These are phyloP conservation scores for Heliopora coerulea DNA, from an alignment of 92 coral and sea anemone genomes.

Conservation along the genomic window DNA sequence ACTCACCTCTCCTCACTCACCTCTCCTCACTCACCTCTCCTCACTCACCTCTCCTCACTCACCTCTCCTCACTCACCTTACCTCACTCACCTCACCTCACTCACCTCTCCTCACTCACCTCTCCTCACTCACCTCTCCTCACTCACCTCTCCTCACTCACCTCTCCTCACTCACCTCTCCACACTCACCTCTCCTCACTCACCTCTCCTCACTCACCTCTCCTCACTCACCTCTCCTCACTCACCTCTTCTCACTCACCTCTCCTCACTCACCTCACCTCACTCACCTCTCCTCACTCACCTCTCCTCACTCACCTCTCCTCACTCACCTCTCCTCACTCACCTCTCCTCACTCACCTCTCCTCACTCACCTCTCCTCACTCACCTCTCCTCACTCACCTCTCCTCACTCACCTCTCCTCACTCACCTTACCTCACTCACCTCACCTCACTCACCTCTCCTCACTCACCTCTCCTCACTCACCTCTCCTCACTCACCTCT, in stretches of 20 bases:
- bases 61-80: too few relatives aligned
- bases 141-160: too few relatives aligned
- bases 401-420: constrained; percentile 7
- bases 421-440: constrained; percentile 15
- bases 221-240: neutral
- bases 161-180: neutral
- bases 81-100: too few relatives aligned
- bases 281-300: neutral
- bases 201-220: neutral
- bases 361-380: neutral
- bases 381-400: neutral
- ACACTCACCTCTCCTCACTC: neutral
- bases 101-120: too few relatives aligned
- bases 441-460: too few relatives aligned
- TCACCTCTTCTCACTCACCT: neutral
- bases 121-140: too few relatives aligned
- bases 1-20: neutral
- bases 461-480: too few relatives aligned
- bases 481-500: constrained; percentile 8
- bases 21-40: too few relatives aligned
- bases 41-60: too few relatives aligned
- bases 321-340: neutral
- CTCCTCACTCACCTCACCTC: neutral
- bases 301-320: neutral
- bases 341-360: constrained; percentile 2